phyloP scores from a whole-genome alignment of 2,113 vertebrate genomes.

The Perccottus glenii region DNA sequence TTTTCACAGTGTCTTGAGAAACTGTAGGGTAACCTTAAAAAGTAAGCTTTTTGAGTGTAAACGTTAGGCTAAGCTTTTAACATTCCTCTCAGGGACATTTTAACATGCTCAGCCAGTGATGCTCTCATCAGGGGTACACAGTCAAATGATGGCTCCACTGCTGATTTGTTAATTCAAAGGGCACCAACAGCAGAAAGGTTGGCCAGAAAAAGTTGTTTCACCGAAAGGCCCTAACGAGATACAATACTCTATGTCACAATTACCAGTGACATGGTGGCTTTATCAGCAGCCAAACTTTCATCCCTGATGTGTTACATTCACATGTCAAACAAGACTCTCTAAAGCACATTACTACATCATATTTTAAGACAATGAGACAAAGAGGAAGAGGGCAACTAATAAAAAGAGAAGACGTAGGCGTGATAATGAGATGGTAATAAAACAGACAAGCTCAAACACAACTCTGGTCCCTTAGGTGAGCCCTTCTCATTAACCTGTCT shows the following conservation, averaged over 20 bases:
- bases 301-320: background rate
- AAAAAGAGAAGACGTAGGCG: slow-evolving; percentile 33
- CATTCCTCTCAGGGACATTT: slow-evolving; percentile 17
- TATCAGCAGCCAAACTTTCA: background rate
- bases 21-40: slow-evolving; percentile 28
- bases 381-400: slow-evolving; percentile 30
- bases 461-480: slow-evolving; percentile 64
- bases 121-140: background rate
- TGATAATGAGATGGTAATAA: slow-evolving; percentile 75
- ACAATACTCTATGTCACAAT: background rate
- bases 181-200: background rate
- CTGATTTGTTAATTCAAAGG: background rate
- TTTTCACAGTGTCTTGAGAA: slow-evolving; percentile 25
- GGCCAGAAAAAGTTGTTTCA: background rate
- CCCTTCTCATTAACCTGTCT: slow-evolving; percentile 67
- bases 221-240: background rate
- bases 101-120: background rate
- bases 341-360: slow-evolving; percentile 24
- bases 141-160: background rate
- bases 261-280: background rate
- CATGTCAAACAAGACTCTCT: background rate
- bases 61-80: slow-evolving; percentile 26
- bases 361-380: slow-evolving; percentile 33
- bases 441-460: slow-evolving; percentile 67
- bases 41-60: slow-evolving; percentile 29